Conservation (phyloP, 2,113 vertebrate species). For the Leucopsar rothschildi region DNA sequence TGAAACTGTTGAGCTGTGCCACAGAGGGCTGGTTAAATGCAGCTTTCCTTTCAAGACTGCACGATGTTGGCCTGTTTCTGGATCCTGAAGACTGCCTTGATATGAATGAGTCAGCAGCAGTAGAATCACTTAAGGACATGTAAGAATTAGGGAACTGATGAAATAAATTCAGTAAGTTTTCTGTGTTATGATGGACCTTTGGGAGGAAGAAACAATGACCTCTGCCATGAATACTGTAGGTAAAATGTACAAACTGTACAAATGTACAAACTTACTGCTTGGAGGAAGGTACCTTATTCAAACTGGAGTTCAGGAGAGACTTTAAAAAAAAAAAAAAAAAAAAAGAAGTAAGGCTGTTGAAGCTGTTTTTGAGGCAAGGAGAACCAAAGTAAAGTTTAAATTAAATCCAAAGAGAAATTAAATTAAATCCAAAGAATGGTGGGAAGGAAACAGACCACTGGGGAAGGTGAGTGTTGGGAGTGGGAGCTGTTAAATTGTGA, state of each 20-base stretch:
- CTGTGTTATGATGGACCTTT: background rate
- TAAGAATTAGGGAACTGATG: background rate
- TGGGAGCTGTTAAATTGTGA: background rate
- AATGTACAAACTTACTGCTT: background rate
- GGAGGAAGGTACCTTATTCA: background rate
- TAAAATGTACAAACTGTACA: background rate
- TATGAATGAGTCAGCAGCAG: background rate
- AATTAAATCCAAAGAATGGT: background rate
- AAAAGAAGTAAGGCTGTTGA: background rate
- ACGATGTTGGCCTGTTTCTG: background rate
- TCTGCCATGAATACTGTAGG: background rate
- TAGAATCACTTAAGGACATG: background rate
- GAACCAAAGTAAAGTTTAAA: background rate
- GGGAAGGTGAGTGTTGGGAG: background rate
- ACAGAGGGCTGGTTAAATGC: background rate
- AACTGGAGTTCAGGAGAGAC: background rate
- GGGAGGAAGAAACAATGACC: background rate
- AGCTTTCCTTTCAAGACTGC: background rate
- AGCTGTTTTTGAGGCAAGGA: background rate
- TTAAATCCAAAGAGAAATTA: background rate
- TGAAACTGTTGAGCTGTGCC: background rate
- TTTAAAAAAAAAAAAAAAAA: background rate
- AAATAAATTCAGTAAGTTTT: background rate
- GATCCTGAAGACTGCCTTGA: background rate
- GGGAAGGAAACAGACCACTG: background rate